Base-by-base conservation (phyloP, 2,113 vertebrate species). In the Corythornis cristatus region DNA sequence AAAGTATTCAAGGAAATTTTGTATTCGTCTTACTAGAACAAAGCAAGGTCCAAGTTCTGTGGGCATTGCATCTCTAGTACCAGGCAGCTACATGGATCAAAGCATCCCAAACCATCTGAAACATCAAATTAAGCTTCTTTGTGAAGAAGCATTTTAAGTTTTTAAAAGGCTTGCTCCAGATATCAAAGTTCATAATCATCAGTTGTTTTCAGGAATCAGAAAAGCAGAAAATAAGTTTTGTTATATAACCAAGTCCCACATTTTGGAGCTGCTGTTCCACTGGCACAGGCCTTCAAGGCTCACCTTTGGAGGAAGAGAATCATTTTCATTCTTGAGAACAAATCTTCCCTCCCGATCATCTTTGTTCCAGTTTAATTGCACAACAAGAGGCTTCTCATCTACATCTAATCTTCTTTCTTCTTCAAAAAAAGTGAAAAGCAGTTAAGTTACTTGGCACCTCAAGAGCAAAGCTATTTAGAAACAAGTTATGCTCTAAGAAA, bases 341-440 rank as follows among this genome's bases (percentile, higher is more conserved):
- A 99, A 99, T 61, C 99, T 98, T 62, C 99, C 99, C 88, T 99
- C 99, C 28, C 99, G 96, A 96, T 99, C 99, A 74, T 99, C 99
- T 96, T 99, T 99, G 97, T 99, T 99, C 99, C 99, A 99, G 95
- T 99, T 99, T 85, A 99, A 96, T 65, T 99, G 99, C 64, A 99
- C 99, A 50, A 99, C 99, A 25, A 99, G 98, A 80, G 99, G 99
- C 88, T 99, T 99, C 98, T 99, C 99, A 64, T 99, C 99, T 88
- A 98, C 94, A 93, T 99, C 99, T 97, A 99, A 98, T 98, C 98
- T 99, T 97, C 99, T 99, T 98, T 99, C 99, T 99, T 99, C 99
- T 99, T 98, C 93, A 98, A 93, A 96, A 86, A 61, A 73, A 71
- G 76, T 33, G 37, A 82, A 66, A 54, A 88, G 51, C 50, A 56